Evolutionary conservation across 2,888 invertebrate species (phyloP).

Genomic region (Nesidiocoris tenuis): DNA sequence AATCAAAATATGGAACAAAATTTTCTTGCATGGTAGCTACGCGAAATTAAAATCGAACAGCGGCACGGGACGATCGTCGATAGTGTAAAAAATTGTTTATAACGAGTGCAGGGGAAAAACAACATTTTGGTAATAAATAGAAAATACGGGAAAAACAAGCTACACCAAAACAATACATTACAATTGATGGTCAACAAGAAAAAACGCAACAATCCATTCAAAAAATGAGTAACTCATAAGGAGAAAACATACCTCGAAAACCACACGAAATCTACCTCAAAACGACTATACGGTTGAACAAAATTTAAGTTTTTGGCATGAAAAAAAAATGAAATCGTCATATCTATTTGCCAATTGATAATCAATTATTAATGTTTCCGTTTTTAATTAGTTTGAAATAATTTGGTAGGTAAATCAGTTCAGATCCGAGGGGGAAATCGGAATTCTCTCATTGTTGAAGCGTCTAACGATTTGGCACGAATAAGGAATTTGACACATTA

Average conservation of each 20-base stretch:
- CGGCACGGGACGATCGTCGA: not conserved
- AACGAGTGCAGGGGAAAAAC: not conserved
- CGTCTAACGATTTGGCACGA: too few relatives aligned
- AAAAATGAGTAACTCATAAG: not conserved
- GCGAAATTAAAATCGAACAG: too few relatives aligned
- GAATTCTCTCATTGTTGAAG: too few relatives aligned
- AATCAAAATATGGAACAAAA: not conserved
- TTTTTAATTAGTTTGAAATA: too few relatives aligned
- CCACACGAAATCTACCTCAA: constrained; percentile 18
- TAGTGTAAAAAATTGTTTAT: not conserved
- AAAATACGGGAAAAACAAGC: constrained; percentile 25
- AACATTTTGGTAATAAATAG: constrained; percentile 18
- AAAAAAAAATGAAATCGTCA: not conserved
- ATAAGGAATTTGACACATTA: too few relatives aligned
- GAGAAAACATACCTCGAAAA: constrained; percentile 15
- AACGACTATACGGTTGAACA: not conserved
- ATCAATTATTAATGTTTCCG: too few relatives aligned
- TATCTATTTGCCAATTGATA: too few relatives aligned
- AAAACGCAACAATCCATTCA: constrained; percentile 37
- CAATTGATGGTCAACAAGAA: constrained; percentile 1
- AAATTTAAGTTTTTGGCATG: too few relatives aligned
- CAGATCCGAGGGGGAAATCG: too few relatives aligned
- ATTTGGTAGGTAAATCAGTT: too few relatives aligned
- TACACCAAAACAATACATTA: constrained; percentile 16
- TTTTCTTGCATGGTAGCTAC: too few relatives aligned